Conservation (phyloP, 2,888 invertebrate species). For the Prosapia bicincta region DNA sequence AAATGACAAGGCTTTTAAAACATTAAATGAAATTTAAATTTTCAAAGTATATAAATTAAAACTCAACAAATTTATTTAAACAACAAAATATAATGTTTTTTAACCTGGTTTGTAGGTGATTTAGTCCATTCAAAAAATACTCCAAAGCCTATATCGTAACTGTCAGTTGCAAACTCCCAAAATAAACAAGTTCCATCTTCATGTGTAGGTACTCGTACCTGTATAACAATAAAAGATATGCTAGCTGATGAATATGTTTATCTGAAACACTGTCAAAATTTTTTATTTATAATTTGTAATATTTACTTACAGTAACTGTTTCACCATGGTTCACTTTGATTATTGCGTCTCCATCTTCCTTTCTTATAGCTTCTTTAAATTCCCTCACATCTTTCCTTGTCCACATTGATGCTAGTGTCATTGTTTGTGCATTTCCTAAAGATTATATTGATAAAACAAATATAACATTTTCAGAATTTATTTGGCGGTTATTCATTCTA, state of each 20-base stretch:
- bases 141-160: slow-evolving; percentile 97
- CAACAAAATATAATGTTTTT: too few species aligned
- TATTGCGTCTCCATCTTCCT: slow-evolving; percentile 80
- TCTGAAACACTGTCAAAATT: too few species aligned
- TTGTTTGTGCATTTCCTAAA: slow-evolving; percentile 39
- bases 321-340: slow-evolving; percentile 95
- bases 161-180: slow-evolving; percentile 99
- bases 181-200: slow-evolving; percentile 88
- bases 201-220: slow-evolving; percentile 92
- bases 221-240: not conserved
- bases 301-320: slow-evolving; percentile 76
- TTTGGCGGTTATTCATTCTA: too few species aligned
- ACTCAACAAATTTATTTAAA: too few species aligned
- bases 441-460: too few species aligned
- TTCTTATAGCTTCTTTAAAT: slow-evolving; percentile 85
- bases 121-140: slow-evolving; percentile 98
- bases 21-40: too few species aligned
- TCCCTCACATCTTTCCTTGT: slow-evolving; percentile 82
- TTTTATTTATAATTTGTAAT: too few species aligned
- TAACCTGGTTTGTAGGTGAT: slow-evolving; percentile 68
- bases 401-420: slow-evolving; percentile 91
- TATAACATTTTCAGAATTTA: too few species aligned
- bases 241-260: too few species aligned
- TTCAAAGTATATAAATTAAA: too few species aligned
- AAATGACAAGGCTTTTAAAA: too few species aligned